Evolutionary conservation across 2,888 invertebrate species (phyloP).

Genomic region (Invenusta paracnida): DNA sequence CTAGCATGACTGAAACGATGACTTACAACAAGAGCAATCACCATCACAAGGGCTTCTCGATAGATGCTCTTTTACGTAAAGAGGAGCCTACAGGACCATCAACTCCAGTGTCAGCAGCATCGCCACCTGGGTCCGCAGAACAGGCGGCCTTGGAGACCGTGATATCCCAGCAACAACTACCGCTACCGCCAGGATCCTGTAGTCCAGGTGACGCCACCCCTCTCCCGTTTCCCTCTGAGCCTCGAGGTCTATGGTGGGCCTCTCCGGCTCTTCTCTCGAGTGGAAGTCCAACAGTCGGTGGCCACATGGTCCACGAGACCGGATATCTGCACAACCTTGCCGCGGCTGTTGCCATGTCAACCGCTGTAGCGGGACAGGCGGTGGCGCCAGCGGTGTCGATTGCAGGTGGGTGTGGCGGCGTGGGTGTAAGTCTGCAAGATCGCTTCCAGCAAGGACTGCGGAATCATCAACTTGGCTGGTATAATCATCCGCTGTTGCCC

Average conservation of each 20-base stretch:
- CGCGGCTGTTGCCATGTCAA: neutral
- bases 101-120: too few relatives aligned
- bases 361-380: neutral
- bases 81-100: too few relatives aligned
- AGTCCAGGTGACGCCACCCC: neutral
- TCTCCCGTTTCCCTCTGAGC: neutral
- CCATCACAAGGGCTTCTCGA: neutral
- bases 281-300: neutral
- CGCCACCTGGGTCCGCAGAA: neutral
- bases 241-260: neutral
- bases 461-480: slow-evolving; percentile 1
- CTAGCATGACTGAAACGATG: slow-evolving; percentile 24
- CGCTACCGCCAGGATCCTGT: too few relatives aligned
- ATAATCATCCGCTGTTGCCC: neutral
- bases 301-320: neutral
- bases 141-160: neutral
- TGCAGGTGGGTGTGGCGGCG: neutral
- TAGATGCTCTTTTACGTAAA: neutral
- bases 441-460: neutral
- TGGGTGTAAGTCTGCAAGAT: neutral
- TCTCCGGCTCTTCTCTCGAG: neutral
- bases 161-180: too few relatives aligned
- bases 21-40: neutral
- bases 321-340: neutral
- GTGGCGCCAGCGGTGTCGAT: neutral